phyloP scores from a whole-genome alignment of 2,888 invertebrate genomes.

The Beris chalybata region DNA sequence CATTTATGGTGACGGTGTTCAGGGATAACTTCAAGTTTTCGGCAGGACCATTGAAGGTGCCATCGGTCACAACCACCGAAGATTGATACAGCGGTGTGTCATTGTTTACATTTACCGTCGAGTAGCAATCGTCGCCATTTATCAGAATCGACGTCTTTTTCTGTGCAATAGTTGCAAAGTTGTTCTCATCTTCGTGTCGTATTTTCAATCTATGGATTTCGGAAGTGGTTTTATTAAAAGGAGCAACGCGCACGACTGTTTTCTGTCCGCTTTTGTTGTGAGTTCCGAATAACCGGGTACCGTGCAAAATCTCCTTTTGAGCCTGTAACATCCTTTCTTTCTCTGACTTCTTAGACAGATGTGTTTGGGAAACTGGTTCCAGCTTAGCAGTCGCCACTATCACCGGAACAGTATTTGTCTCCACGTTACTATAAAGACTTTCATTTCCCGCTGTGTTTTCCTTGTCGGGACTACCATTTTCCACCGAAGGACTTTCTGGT shows the following conservation, averaged over 20 bases:
- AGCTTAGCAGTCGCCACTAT: not conserved
- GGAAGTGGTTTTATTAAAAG: constrained; percentile 50
- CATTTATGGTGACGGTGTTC: constrained; percentile 66
- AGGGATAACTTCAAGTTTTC: constrained; percentile 50
- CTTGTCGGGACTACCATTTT: not conserved
- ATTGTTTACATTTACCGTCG: constrained; percentile 71
- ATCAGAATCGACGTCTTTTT: constrained; percentile 74
- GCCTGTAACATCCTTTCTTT: constrained; percentile 35
- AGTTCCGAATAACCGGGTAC: constrained; percentile 37
- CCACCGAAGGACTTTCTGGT: constrained; percentile 7
- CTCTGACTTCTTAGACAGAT: not conserved
- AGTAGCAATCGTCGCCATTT: constrained; percentile 73
- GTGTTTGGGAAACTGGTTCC: not conserved
- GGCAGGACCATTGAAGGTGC: constrained; percentile 42
- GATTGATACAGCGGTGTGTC: constrained; percentile 72
- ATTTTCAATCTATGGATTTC: constrained; percentile 61
- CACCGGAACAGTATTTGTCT: not conserved
- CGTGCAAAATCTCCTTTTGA: constrained; percentile 35
- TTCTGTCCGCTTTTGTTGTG: constrained; percentile 44
- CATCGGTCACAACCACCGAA: constrained; percentile 71
- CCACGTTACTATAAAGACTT: not conserved
- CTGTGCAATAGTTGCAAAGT: constrained; percentile 49
- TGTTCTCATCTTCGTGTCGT: constrained; percentile 60
- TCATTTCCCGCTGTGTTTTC: not conserved
- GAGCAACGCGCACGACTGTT: constrained; percentile 59